Conservation (phyloP, 2,888 invertebrate genomes). For the Leptopterna dolabrata region DNA sequence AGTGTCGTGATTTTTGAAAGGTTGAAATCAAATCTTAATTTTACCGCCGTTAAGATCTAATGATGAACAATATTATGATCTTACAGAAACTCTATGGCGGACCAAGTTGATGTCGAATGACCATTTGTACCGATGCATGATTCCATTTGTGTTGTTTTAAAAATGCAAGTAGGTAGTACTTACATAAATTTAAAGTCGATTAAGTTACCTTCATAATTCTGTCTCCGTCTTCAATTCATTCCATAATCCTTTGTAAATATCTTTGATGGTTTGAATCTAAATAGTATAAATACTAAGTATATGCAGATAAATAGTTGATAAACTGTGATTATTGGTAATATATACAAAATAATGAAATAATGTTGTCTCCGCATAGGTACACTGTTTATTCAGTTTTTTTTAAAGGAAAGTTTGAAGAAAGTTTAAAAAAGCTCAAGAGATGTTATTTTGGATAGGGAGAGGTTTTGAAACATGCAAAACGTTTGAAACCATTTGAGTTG, state of each 20-base stretch:
- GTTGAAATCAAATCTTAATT: background rate
- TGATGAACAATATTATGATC: background rate
- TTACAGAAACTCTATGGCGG: background rate
- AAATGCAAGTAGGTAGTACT: background rate
- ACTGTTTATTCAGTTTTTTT: background rate
- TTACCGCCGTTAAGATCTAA: background rate
- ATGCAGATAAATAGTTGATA: constrained; percentile 16
- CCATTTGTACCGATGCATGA: background rate
- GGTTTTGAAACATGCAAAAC: constrained; percentile 31
- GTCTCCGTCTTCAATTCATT: background rate
- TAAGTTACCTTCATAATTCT: background rate
- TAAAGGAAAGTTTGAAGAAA: background rate
- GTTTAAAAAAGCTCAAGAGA: constrained; percentile 57
- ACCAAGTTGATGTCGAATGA: background rate
- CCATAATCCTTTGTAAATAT: background rate
- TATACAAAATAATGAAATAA: background rate
- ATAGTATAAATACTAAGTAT: background rate
- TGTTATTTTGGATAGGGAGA: constrained; percentile 59
- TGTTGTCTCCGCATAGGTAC: background rate
- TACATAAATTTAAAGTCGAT: background rate
- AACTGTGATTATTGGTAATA: constrained; percentile 23
- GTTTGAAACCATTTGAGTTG: constrained; percentile 33
- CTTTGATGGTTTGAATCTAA: background rate
- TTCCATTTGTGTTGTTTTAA: background rate
- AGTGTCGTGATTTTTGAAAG: background rate